Evolutionary conservation across 37 sponge, comb jelly and placozoan species (phyloP).

Genomic region (Agelas oroides): DNA sequence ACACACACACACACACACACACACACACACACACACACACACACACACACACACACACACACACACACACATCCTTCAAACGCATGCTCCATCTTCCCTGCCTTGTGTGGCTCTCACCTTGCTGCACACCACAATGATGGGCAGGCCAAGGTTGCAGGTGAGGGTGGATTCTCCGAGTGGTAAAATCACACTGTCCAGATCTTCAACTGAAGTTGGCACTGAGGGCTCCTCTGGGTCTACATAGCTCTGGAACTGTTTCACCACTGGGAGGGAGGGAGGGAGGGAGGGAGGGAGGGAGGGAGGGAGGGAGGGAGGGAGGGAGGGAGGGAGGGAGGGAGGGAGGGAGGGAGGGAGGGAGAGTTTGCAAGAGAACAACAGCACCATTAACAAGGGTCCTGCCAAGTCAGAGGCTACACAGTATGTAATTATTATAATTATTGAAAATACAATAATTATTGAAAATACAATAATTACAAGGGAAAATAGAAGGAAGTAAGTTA

Average conservation of each 20-base stretch:
- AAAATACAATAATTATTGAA: not conserved
- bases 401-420: not conserved
- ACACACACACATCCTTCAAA: too few relatives aligned
- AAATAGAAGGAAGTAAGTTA: too few relatives aligned
- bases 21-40: slow-evolving; percentile 32
- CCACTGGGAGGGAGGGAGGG: slow-evolving; percentile 55
- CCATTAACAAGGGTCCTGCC: not conserved
- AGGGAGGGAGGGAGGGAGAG: too few relatives aligned
- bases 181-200: slow-evolving; percentile 72
- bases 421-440: not conserved
- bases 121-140: slow-evolving; percentile 89
- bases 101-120: slow-evolving; percentile 93
- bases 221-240: slow-evolving; percentile 71
- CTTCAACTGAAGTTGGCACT: slow-evolving; percentile 38
- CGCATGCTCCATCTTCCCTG: too few relatives aligned
- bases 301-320: too few relatives aligned
- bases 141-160: slow-evolving; percentile 90
- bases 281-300: too few relatives aligned
- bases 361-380: too few relatives aligned
- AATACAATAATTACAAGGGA: not conserved
- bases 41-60: slow-evolving; percentile 32
- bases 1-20: slow-evolving; percentile 20
- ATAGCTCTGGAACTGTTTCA: slow-evolving; percentile 76
- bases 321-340: too few relatives aligned
- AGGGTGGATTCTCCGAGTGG: slow-evolving; percentile 91